Conservation (phyloP, 2,113 vertebrate genomes). For the Labeo rohita region DNA sequence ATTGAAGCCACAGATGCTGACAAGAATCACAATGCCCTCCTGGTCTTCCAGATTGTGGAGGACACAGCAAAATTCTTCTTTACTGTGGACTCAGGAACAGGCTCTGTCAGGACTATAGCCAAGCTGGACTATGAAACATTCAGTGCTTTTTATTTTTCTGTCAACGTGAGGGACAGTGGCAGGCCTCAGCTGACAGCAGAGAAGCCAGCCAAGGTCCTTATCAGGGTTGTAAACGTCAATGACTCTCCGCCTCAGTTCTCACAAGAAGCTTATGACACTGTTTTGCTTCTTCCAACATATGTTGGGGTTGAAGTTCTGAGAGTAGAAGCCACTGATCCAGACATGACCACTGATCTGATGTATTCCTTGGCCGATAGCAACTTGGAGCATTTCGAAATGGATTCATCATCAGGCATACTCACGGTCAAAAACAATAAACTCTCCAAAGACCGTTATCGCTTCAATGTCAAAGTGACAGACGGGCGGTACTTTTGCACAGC, state of each 20-base stretch:
- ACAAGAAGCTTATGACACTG: conserved; percentile 86
- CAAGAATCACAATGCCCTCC: conserved; percentile 89
- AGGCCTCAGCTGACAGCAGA: conserved; percentile 87
- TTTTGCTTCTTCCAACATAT: conserved; percentile 91
- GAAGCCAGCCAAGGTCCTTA: conserved; percentile 86
- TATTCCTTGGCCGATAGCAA: conserved; percentile 87
- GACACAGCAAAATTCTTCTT: conserved; percentile 91
- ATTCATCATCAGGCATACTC: conserved; percentile 84
- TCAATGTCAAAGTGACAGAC: conserved; percentile 89
- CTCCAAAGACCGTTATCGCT: conserved; percentile 87
- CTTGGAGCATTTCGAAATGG: conserved; percentile 84
- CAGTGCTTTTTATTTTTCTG: conserved; percentile 87
- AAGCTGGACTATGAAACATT: conserved; percentile 91
- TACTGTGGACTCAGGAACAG: conserved; percentile 92
- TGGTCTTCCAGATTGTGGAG: conserved; percentile 94
- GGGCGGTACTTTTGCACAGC: conserved; percentile 89
- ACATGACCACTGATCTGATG: conserved; percentile 79
- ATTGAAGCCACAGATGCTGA: conserved; percentile 89
- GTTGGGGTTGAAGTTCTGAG: conserved; percentile 87
- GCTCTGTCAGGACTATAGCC: conserved; percentile 91
- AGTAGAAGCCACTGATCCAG: conserved; percentile 89
- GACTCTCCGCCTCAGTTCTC: conserved; percentile 93
- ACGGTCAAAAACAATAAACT: conserved; percentile 87
- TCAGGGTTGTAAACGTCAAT: conserved; percentile 92
- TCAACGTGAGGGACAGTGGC: conserved; percentile 92